Conservation (phyloP, 2,113 vertebrate genomes). For the Plecturocebus donacophilus region DNA sequence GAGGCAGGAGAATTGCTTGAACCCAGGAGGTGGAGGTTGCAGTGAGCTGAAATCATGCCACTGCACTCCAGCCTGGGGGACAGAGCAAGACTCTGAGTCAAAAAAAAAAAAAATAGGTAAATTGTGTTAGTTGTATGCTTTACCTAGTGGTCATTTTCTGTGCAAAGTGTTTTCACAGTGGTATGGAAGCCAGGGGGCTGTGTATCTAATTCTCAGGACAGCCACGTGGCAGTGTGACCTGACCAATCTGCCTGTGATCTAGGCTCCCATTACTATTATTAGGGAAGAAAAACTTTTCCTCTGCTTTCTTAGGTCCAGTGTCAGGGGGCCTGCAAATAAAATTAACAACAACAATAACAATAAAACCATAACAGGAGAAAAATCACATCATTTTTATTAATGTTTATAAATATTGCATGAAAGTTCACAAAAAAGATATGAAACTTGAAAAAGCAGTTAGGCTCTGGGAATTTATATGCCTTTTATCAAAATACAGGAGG, state of each 20-base stretch:
- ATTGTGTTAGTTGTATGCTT: background rate
- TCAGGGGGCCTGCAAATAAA: background rate
- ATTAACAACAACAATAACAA: no score
- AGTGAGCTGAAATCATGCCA: no score
- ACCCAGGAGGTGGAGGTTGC: no score
- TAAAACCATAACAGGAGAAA: background rate
- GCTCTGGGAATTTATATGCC: background rate
- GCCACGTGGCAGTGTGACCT: fast-evolving
- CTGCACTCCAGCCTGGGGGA: no score
- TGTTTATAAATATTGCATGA: background rate
- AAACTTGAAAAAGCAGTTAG: background rate
- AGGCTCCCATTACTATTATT: background rate
- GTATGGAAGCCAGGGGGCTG: background rate
- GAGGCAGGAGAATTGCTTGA: no score
- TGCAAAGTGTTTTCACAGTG: background rate
- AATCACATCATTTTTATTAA: background rate
- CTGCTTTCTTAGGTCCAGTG: background rate
- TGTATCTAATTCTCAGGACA: background rate
- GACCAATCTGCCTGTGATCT: background rate
- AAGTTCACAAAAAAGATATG: background rate
- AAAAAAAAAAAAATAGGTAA: background rate
- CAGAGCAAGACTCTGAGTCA: no score
- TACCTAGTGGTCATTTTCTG: background rate
- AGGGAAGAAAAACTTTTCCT: background rate
- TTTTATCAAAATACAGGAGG: background rate